A percentile compares a stretch with the other conserved stretches of the same genome.
Conservation (phyloP, 2,797 vertebrate species). For the Macropodus opercularis region DNA sequence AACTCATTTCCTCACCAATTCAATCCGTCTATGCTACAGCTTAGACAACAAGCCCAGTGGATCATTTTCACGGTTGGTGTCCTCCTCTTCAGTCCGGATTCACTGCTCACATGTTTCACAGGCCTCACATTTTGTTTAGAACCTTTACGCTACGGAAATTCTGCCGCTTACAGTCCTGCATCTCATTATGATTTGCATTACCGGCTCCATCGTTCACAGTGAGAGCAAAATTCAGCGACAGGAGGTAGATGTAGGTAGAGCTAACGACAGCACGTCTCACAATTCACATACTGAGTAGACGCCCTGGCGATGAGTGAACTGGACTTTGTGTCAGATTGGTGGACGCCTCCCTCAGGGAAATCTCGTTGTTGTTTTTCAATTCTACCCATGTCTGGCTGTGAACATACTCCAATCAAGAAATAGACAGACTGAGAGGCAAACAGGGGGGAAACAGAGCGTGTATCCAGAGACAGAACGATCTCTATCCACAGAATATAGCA, state of each 20-base stretch:
- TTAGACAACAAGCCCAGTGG: constrained; percentile 37
- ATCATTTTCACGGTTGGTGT: constrained; percentile 18
- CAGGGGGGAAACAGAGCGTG: not conserved
- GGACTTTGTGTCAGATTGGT: not conserved
- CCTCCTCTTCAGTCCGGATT: constrained; percentile 8
- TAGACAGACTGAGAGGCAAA: not conserved
- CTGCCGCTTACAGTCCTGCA: constrained; percentile 4
- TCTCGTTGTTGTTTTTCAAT: not conserved
- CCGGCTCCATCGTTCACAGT: constrained; percentile 19
- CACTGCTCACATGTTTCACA: constrained; percentile 11
- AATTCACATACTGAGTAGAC: not conserved
- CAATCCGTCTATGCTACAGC: constrained; percentile 18
- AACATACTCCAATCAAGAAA: not conserved
- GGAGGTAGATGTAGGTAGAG: too few relatives aligned
- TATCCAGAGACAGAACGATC: constrained; percentile 7
- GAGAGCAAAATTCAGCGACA: constrained; percentile 30
- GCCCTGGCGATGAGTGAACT: not conserved
- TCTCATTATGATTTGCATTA: constrained; percentile 36
- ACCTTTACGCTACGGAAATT: constrained; percentile 6
- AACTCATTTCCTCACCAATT: constrained; percentile 30
- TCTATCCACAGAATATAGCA: constrained; percentile 19
- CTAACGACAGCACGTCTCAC: too few relatives aligned
- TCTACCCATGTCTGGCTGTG: not conserved
- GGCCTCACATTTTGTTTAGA: constrained; percentile 11
- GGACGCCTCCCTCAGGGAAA: not conserved